Evolutionary conservation across 2,797 vertebrate species (phyloP).

Genomic region (Phalanger gymnotis): DNA sequence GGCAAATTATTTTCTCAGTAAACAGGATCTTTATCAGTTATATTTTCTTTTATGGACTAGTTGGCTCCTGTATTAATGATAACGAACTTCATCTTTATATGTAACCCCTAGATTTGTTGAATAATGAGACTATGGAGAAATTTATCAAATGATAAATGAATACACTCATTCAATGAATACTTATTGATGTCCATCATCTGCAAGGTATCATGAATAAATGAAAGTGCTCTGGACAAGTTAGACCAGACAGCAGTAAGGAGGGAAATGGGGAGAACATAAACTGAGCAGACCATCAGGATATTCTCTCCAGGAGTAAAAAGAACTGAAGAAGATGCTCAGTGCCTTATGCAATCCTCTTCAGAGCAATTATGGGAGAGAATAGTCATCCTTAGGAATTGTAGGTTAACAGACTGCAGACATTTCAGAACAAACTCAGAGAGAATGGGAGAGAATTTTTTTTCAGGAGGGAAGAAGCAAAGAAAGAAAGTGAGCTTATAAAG

Average conservation of each 20-base stretch:
- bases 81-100: not conserved
- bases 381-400: not conserved
- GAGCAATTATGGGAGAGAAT: not conserved
- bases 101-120: not conserved
- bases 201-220: not conserved
- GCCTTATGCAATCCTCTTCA: not conserved
- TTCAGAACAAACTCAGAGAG: not conserved
- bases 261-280: too few species aligned
- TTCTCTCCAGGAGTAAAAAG: not conserved
- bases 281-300: not conserved
- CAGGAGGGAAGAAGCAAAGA: not conserved
- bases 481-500: not conserved
- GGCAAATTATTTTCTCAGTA: not conserved
- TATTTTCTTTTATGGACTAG: not conserved
- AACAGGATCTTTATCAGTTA: not conserved
- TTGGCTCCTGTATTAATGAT: not conserved
- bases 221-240: not conserved
- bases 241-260: not conserved
- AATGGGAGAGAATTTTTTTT: not conserved
- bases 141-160: not conserved
- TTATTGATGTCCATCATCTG: not conserved
- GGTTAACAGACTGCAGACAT: not conserved
- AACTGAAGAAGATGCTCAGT: not conserved
- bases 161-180: not conserved
- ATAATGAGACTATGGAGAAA: not conserved